Conservation (phyloP, 2,113 vertebrate species). For the Fulica atra region DNA sequence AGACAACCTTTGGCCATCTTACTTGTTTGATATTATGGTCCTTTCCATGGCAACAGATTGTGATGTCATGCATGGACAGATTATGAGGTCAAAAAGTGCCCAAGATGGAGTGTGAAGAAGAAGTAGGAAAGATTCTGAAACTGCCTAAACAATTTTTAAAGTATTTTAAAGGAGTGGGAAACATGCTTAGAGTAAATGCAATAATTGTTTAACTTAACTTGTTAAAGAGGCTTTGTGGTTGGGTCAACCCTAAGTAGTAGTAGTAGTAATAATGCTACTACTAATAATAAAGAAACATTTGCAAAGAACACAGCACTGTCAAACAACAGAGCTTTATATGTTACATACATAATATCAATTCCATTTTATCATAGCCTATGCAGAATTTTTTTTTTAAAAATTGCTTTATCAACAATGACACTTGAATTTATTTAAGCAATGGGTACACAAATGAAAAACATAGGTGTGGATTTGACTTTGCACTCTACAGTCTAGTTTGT, state of each 20-base stretch:
- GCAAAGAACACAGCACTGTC: background rate
- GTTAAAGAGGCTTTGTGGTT: background rate
- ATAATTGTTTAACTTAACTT: background rate
- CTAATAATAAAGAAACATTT: background rate
- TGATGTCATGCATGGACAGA: conserved; percentile 52
- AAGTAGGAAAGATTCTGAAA: conserved; percentile 34
- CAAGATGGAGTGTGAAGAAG: background rate
- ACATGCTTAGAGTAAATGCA: background rate
- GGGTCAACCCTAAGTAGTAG: background rate
- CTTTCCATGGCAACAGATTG: conserved; percentile 44
- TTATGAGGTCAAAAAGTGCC: conserved; percentile 50
- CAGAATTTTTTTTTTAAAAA: background rate
- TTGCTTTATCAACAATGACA: background rate
- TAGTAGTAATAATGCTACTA: too few species aligned
- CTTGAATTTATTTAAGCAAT: background rate
- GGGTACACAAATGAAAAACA: background rate
- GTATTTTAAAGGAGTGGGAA: conserved; percentile 4
- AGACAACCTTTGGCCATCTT: conserved; percentile 30
- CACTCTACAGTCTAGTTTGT: too few species aligned
- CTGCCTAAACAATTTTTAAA: background rate
- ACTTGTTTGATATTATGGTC: conserved; percentile 43
- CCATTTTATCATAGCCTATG: background rate
- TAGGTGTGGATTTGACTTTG: background rate
- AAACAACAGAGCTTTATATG: background rate
- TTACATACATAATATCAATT: background rate